Evolutionary conservation across 2,888 invertebrate species (phyloP).

Genomic region (Luperina nickerlii): DNA sequence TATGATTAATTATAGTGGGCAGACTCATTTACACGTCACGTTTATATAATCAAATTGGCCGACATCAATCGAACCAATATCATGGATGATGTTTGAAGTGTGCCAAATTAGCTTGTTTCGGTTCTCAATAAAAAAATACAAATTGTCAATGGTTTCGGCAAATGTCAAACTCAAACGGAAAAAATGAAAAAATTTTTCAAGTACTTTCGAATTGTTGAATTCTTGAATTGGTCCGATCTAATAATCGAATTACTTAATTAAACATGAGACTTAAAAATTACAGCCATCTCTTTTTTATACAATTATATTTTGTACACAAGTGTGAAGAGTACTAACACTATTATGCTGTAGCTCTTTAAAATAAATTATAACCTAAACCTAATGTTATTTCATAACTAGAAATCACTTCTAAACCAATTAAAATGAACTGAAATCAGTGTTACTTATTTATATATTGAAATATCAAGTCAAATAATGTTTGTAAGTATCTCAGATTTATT

Average conservation of each 20-base stretch:
- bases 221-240: neutral
- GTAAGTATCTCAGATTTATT: conserved; percentile 54
- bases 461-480: conserved; percentile 53
- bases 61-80: neutral
- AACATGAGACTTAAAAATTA: conserved; percentile 25
- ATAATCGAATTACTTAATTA: neutral
- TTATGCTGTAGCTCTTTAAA: neutral
- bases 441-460: neutral
- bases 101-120: neutral
- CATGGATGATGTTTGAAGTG: neutral
- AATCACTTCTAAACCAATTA: neutral
- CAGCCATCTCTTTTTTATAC: conserved; percentile 5
- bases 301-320: neutral
- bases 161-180: conserved; percentile 5
- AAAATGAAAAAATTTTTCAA: too few relatives aligned
- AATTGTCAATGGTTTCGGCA: neutral
- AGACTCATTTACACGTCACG: neutral
- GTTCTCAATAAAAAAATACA: neutral
- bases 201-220: conserved; percentile 1
- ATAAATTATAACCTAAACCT: neutral
- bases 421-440: conserved; percentile 12
- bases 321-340: neutral
- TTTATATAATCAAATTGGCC: neutral
- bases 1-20: too few relatives aligned
- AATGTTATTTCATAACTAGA: conserved; percentile 9